phyloP scores from a whole-genome alignment of 2,113 vertebrate genomes.

The Otolemur garnettii region DNA sequence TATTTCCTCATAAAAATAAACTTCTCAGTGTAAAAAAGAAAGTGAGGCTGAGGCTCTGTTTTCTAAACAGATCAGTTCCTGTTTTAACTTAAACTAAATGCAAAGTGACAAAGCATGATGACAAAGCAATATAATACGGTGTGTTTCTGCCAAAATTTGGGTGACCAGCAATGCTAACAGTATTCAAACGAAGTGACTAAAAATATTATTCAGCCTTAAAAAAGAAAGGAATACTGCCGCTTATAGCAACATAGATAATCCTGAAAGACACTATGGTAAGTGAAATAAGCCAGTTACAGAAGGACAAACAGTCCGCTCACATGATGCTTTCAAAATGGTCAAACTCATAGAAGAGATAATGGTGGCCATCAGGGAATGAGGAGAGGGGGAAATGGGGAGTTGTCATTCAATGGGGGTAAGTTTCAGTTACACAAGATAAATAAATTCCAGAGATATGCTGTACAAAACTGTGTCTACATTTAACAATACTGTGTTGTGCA shows the following conservation, averaged over 20 bases:
- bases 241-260: not conserved
- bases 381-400: not conserved
- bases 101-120: not conserved
- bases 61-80: not conserved
- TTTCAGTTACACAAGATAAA: not conserved
- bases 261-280: not conserved
- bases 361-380: not conserved
- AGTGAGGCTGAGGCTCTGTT: not conserved
- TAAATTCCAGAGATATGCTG: not conserved
- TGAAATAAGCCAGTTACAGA: not conserved
- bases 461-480: not conserved
- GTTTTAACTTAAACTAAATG: not conserved
- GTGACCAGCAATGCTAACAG: not conserved
- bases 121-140: fast-evolving
- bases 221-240: not conserved
- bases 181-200: not conserved
- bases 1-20: not conserved
- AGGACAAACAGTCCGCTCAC: not conserved
- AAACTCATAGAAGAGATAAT: not conserved
- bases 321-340: not conserved
- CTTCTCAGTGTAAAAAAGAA: not conserved
- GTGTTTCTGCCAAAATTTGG: not conserved
- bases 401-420: not conserved
- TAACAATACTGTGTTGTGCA: not conserved
- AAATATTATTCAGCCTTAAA: not conserved